Conservation (phyloP, 2,113 vertebrate species). For the Vulpes lagopus region DNA sequence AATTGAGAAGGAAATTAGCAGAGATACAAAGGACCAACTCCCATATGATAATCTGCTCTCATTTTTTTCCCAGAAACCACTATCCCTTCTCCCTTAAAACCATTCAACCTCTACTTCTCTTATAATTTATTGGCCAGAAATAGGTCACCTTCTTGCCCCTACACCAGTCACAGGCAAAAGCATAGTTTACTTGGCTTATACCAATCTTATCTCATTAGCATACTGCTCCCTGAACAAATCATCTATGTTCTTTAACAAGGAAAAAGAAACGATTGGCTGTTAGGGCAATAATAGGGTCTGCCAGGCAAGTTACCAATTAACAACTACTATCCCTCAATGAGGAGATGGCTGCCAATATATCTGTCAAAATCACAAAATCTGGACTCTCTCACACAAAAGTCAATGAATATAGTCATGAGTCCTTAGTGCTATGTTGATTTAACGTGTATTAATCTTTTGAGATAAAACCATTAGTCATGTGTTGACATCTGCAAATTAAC, state of each 20-base stretch:
- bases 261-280: not conserved
- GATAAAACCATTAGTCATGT: slow-evolving; percentile 73
- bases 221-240: not conserved
- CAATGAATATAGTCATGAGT: not conserved
- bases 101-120: not conserved
- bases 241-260: not conserved
- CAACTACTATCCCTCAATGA: not conserved
- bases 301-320: not conserved
- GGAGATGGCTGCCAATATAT: not conserved
- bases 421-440: slow-evolving; percentile 13
- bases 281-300: not conserved
- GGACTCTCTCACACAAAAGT: not conserved
- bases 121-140: not conserved
- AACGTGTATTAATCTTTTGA: slow-evolving; percentile 72
- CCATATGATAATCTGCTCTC: not conserved
- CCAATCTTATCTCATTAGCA: not conserved
- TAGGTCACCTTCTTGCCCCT: not conserved
- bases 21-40: not conserved
- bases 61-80: slow-evolving; percentile 33
- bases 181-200: not conserved
- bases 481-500: slow-evolving; percentile 80
- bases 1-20: not conserved
- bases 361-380: not conserved
- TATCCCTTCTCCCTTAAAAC: not conserved
- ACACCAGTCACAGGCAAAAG: not conserved